Evolutionary conservation across 2,113 vertebrate genomes (phyloP).

Genomic region (Camarhynchus parvulus): DNA sequence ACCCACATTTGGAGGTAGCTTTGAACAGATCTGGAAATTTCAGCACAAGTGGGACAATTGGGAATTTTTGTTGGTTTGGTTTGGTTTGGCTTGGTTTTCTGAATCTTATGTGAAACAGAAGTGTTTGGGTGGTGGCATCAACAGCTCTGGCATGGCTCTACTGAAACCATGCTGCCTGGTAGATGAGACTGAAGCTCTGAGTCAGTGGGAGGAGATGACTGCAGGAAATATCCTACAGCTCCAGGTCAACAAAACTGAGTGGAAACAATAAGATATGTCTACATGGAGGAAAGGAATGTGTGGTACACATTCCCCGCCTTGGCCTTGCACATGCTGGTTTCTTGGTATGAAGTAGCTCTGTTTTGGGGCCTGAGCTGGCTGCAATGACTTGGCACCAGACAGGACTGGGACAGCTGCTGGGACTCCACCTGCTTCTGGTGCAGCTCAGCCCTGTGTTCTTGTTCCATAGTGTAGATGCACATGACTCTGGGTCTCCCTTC

Average conservation of each 20-base stretch:
- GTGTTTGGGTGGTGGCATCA: not conserved
- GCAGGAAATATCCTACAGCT: slow-evolving; percentile 46
- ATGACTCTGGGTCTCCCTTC: not conserved
- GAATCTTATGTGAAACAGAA: not conserved
- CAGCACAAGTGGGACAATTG: rapidly evolving
- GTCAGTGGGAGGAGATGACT: not conserved
- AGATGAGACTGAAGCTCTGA: not conserved
- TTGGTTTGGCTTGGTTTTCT: not conserved
- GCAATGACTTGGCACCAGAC: not conserved
- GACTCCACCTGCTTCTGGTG: not conserved
- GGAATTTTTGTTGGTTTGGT: not conserved
- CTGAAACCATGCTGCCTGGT: not conserved
- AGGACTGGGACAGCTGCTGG: not conserved
- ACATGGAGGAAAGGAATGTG: not conserved
- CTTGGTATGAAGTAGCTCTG: not conserved
- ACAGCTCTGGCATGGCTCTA: not conserved
- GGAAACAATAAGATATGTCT: slow-evolving; percentile 12
- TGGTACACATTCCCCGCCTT: not conserved
- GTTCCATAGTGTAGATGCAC: not conserved
- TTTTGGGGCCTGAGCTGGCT: not conserved
- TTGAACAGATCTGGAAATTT: not conserved
- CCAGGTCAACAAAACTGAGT: slow-evolving; percentile 30
- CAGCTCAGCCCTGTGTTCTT: not conserved
- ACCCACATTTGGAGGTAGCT: not conserved
- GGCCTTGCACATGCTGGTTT: not conserved